Evolutionary conservation across 1,140 invertebrate species (phyloP), one percentile per base, ranked within the genome.

Genomic region (Caenorhabditis inopinata): DNA sequence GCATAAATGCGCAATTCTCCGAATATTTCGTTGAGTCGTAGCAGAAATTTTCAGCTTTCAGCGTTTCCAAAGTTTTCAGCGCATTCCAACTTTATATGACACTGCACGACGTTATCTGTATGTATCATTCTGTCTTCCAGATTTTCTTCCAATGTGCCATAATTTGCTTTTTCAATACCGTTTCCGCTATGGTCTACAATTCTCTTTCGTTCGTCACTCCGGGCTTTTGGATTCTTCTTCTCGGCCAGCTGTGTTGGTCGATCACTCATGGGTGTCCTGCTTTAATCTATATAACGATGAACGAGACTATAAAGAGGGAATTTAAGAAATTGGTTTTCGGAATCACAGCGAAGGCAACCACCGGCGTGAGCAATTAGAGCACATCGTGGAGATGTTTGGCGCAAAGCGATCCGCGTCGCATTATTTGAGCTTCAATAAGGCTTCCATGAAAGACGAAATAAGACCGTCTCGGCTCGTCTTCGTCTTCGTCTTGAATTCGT

Each of bases 111-210:
- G n/a, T n/a, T n/a, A n/a, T n/a, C 46, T 47, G 5, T 47, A 4
- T 47, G 48, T 2, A 16, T 25, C 49, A 18, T 7, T 14, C 21
- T 1, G 0, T 51, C 18, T 51, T 58, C 27, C 76, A 78, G 76
- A 78, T 78, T 16, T 58, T 78, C 76, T 23, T 78, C 49, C 76
- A 78, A 47, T 78, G 49, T 16, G 21, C 27, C 23, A 78, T 62
- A 18, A 78, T 78, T 35, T 78, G 76, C 45, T 42, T 58, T 35
- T 78, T 78, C 76, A 78, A 78, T 45, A 58, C 58, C 12, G 68
- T 79, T 58, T 58, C 77, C 14, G 77, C 77, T 12, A 53, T 79
- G 25, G 51, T 79, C 53, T 79, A 79, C 53, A 68, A 68, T 47
- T 38, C 53, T n/a, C 23, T 79, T n/a, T 46, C 53, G 32, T 79